Conservation (phyloP, 2,888 invertebrate genomes). For the Cephus pulcher region DNA sequence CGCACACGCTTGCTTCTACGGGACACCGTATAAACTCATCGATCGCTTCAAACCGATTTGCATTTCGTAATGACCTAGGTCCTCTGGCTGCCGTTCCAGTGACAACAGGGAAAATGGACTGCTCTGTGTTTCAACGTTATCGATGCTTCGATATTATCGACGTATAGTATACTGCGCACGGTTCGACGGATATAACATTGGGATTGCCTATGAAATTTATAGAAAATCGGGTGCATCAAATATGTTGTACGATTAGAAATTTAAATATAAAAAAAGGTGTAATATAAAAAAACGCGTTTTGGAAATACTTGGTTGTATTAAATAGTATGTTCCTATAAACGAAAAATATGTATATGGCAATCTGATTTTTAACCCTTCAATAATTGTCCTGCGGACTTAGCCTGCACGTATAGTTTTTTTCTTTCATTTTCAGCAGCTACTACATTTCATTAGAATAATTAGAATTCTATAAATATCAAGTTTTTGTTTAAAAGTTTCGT, state of each 20-base stretch:
- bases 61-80: slow-evolving; percentile 61
- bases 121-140: slow-evolving; percentile 2
- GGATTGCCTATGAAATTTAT: neutral
- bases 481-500: too few species aligned
- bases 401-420: too few species aligned
- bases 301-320: neutral
- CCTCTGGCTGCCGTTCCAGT: slow-evolving; percentile 15
- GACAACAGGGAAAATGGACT: slow-evolving; percentile 21
- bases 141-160: neutral
- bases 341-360: neutral
- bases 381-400: too few species aligned
- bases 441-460: too few species aligned
- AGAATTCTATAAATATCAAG: too few species aligned
- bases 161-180: neutral
- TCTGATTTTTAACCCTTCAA: neutral
- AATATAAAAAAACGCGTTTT: too few species aligned
- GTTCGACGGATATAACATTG: neutral
- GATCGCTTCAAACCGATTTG: slow-evolving; percentile 59
- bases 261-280: neutral
- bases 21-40: slow-evolving; percentile 54
- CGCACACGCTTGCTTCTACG: slow-evolving; percentile 31
- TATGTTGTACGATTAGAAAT: neutral
- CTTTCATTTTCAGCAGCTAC: too few species aligned
- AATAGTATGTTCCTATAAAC: neutral
- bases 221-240: neutral